A percentile compares a stretch with the other conserved stretches of the same genome.
phyloP scores from a whole-genome alignment of 1,140 invertebrate genomes.

The Tachypleus tridentatus region DNA sequence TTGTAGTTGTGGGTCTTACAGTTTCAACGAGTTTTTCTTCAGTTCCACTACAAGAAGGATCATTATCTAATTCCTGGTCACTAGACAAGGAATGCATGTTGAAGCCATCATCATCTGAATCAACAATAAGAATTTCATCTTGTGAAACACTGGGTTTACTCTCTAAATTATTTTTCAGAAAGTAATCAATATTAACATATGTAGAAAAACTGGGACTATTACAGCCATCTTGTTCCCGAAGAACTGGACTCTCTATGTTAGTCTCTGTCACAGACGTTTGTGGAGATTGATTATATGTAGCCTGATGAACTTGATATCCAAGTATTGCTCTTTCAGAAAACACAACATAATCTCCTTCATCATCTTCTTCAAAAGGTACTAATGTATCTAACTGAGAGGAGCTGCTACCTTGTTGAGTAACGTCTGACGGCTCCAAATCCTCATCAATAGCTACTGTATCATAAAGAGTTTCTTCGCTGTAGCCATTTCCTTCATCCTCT shows the following conservation, averaged over 20 bases:
- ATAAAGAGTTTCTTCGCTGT: constrained; percentile 23
- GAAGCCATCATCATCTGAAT: constrained; percentile 25
- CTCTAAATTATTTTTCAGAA: constrained; percentile 53
- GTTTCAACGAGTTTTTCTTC: constrained; percentile 13
- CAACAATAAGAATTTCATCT: constrained; percentile 12
- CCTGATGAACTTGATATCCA: too few species aligned
- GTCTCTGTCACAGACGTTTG: too few species aligned
- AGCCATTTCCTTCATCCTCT: constrained; percentile 13
- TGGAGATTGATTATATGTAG: too few species aligned
- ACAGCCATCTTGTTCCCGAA: background rate
- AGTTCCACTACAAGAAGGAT: constrained; percentile 10
- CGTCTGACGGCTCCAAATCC: background rate
- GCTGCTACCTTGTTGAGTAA: too few species aligned
- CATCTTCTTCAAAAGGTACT: constrained; percentile 3
- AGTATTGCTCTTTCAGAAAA: constrained; percentile 10
- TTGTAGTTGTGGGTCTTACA: constrained; percentile 19
- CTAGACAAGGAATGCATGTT: constrained; percentile 31
- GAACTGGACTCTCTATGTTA: too few species aligned
- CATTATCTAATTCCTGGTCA: constrained; percentile 29
- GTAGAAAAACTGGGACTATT: constrained; percentile 37
- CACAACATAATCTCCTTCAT: constrained; percentile 18
- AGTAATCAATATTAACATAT: constrained; percentile 83
- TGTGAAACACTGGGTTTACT: constrained; percentile 6
- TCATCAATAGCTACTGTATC: constrained; percentile 27
- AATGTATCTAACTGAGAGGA: too few species aligned